Conservation (phyloP, 64 coral and sea anemone species). For the Stichodactyla helianthus region DNA sequence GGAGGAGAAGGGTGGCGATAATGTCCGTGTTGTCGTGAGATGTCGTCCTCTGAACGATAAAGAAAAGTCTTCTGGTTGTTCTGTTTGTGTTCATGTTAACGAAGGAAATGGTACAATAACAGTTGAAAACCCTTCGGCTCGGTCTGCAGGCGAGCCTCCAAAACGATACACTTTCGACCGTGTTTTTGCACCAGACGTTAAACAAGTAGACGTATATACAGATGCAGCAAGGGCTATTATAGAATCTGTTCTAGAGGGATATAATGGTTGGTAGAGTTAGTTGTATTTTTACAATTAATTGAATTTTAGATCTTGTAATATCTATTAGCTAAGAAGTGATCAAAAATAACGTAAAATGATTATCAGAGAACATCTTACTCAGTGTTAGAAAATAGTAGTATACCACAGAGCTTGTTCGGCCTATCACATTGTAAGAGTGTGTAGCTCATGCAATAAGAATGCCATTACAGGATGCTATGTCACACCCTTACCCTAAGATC, state of each 20-base stretch:
- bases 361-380: too few relatives aligned
- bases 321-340: too few relatives aligned
- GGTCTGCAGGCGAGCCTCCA: constrained; percentile 59
- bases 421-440: too few relatives aligned
- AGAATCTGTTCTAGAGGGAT: constrained; percentile 90
- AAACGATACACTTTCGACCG: constrained; percentile 91
- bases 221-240: constrained; percentile 96
- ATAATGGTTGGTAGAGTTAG: constrained; percentile 64
- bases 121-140: constrained; percentile 58
- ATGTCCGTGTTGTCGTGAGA: constrained; percentile 95
- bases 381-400: too few relatives aligned
- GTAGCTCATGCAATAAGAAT: too few relatives aligned
- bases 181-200: constrained; percentile 79
- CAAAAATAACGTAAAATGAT: too few relatives aligned
- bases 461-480: too few relatives aligned
- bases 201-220: constrained; percentile 96
- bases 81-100: constrained; percentile 69
- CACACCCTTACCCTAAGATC: too few relatives aligned
- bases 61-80: constrained; percentile 65
- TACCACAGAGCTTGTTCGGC: too few relatives aligned
- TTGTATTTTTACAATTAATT: too few relatives aligned
- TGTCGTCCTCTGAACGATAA: constrained; percentile 97
- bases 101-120: constrained; percentile 83
- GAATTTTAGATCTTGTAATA: too few relatives aligned
- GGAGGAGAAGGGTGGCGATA: constrained; percentile 61